These are phyloP conservation scores for Ibycter americanus DNA, from an alignment of 2,797 vertebrate species.

Conservation along the genomic window DNA sequence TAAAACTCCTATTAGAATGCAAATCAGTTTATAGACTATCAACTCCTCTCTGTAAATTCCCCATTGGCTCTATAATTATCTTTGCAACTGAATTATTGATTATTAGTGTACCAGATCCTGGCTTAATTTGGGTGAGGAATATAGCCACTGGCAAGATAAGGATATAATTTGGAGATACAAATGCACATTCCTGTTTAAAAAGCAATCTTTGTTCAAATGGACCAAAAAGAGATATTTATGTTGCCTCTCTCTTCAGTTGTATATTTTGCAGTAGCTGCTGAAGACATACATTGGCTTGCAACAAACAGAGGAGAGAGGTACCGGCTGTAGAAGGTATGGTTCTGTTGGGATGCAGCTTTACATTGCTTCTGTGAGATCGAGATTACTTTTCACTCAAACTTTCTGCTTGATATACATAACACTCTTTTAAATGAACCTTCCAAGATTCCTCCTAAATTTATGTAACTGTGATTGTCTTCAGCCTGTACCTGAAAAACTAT, in stretches of 20 bases:
- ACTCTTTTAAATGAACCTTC: not conserved
- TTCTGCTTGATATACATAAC: not conserved
- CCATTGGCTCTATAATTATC: conserved; percentile 8
- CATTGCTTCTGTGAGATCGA: not conserved
- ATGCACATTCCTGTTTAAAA: not conserved
- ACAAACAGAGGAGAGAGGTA: not conserved
- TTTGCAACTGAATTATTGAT: conserved; percentile 48
- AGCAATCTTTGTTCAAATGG: not conserved
- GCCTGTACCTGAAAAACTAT: not conserved
- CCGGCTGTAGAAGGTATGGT: not conserved
- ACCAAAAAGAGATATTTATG: not conserved
- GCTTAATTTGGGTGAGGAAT: conserved; percentile 6
- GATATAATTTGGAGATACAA: conserved; percentile 14
- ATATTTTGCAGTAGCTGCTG: not conserved
- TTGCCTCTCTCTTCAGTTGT: not conserved
- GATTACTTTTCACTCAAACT: not conserved
- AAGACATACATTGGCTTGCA: not conserved
- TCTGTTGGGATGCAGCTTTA: not conserved
- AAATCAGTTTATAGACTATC: conserved; percentile 44
- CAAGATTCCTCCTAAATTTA: not conserved
- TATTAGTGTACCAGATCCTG: conserved; percentile 9
- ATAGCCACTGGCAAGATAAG: conserved; percentile 1
- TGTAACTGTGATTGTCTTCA: not conserved
- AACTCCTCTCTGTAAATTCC: conserved; percentile 23
- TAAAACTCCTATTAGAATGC: conserved; percentile 13